These are phyloP conservation scores for Chanos chanos DNA, from an alignment of 2,797 vertebrate genomes.

Conservation along the genomic window DNA sequence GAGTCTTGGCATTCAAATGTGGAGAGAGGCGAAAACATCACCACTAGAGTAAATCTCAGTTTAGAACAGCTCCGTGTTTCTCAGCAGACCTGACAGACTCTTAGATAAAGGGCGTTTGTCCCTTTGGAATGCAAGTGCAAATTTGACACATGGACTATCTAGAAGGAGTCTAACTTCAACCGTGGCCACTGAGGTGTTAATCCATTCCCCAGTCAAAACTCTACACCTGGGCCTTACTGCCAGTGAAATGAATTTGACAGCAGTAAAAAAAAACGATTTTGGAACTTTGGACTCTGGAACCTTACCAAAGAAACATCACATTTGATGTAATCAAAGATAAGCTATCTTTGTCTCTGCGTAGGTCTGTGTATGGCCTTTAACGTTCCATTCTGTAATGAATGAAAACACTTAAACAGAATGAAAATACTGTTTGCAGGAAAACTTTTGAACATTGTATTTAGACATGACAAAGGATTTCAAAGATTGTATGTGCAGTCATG, in stretches of 20 bases:
- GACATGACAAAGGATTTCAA: too few species aligned
- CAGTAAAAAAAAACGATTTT: conserved; percentile 7
- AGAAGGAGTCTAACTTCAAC: not conserved
- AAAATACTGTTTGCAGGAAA: not conserved
- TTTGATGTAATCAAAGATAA: not conserved
- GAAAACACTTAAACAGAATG: not conserved
- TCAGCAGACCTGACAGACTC: conserved; percentile 7
- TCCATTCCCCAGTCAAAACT: not conserved
- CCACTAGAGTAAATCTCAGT: conserved; percentile 8
- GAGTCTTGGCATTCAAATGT: not conserved
- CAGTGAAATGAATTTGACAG: conserved; percentile 6
- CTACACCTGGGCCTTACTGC: not conserved
- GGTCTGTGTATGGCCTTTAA: not conserved
- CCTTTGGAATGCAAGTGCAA: not conserved
- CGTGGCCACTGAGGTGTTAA: conserved; percentile 15
- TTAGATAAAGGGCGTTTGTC: not conserved
- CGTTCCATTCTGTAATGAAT: not conserved
- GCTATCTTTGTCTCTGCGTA: not conserved
- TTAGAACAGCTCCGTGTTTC: conserved; percentile 11
- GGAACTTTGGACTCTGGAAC: conserved; percentile 1
- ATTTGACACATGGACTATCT: not conserved
- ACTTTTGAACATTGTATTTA: too few species aligned
- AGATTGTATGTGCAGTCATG: too few species aligned
- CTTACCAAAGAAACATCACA: not conserved
- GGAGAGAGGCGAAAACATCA: not conserved